These are phyloP conservation scores for Aldrovandia affinis DNA, from an alignment of 2,797 vertebrate genomes.

Conservation along the genomic window DNA sequence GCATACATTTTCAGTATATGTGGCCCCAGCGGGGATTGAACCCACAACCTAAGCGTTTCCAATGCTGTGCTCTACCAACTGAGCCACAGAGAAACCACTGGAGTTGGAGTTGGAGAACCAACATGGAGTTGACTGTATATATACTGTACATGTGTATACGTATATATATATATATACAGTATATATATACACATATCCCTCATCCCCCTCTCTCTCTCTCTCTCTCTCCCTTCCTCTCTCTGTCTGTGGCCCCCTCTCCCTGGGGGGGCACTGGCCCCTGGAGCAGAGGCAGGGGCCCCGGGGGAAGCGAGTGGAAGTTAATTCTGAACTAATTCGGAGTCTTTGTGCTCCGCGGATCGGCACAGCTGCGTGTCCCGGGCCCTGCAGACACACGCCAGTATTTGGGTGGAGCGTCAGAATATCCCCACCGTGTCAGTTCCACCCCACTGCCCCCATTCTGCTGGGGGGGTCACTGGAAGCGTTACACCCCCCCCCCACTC, in stretches of 20 bases:
- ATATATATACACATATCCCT: too few relatives aligned
- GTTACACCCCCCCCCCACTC: constrained; percentile 21
- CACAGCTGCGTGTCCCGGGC: constrained; percentile 64
- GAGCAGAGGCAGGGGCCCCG: constrained; percentile 28
- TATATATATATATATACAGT: too few relatives aligned
- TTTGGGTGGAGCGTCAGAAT: constrained; percentile 60
- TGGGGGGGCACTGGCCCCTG: background rate
- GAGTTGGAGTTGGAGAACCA: too few relatives aligned
- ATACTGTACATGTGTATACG: too few relatives aligned
- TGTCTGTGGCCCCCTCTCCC: background rate
- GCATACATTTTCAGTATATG: too few relatives aligned
- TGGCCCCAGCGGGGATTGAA: too few relatives aligned
- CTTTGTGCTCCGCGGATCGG: constrained; percentile 56
- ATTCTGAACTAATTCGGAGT: constrained; percentile 56
- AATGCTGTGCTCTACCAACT: too few relatives aligned
- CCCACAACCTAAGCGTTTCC: too few relatives aligned
- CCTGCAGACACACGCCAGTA: constrained; percentile 66
- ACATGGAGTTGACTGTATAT: too few relatives aligned
- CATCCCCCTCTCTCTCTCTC: too few relatives aligned
- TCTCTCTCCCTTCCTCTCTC: background rate
- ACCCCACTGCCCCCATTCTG: constrained; percentile 68
- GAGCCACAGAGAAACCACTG: too few relatives aligned
- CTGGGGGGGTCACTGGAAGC: constrained; percentile 55
- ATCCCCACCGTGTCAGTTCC: constrained; percentile 59
- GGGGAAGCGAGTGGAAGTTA: constrained; percentile 56